Evolutionary conservation across 2,888 invertebrate species (phyloP).

Genomic region (Heliconius erato): DNA sequence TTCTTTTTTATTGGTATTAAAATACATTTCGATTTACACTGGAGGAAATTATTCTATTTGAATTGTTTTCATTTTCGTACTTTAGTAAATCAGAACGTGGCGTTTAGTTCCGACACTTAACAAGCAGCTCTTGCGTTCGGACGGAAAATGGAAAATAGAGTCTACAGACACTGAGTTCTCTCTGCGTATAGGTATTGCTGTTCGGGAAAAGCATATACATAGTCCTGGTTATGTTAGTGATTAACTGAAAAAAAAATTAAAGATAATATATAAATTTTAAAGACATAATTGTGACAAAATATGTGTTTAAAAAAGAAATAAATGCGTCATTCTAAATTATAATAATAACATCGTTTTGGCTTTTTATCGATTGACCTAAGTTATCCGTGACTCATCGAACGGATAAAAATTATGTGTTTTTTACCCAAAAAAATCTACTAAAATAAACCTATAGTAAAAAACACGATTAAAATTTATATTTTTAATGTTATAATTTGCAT

Average conservation of each 20-base stretch:
- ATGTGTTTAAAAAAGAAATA: background rate
- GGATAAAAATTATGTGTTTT: constrained; percentile 14
- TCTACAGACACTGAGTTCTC: no score
- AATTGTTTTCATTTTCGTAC: no score
- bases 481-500: constrained; percentile 34
- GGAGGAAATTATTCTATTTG: no score
- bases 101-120: no score
- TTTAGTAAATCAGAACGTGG: no score
- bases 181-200: no score
- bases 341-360: background rate
- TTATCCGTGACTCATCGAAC: constrained; percentile 16
- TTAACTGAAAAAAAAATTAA: background rate
- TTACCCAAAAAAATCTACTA: constrained; percentile 10
- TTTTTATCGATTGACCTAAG: constrained; percentile 30
- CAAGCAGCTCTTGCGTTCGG: no score
- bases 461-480: constrained; percentile 7
- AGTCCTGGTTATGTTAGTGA: background rate
- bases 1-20: no score
- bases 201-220: no score
- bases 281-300: background rate
- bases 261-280: no score
- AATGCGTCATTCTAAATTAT: constrained; percentile 6
- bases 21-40: no score
- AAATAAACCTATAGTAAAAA: constrained; percentile 18
- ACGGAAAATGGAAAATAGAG: no score